phyloP scores from a whole-genome alignment of 1,140 invertebrate species.

The Lamellibrachia luymesi region DNA sequence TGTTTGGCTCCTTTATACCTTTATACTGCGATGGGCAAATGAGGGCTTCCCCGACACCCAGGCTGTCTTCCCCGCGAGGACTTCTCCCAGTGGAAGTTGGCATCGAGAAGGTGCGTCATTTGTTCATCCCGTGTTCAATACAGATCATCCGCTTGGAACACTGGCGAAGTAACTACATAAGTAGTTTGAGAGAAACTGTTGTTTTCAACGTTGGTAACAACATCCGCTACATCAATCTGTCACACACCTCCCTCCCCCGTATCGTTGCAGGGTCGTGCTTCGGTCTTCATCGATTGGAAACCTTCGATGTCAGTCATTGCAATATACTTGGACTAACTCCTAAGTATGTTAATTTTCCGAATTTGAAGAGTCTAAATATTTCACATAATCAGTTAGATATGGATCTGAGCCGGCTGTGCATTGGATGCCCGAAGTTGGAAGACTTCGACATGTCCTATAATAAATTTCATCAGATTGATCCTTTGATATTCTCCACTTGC shows the following conservation, averaged over 20 bases:
- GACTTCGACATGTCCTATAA: background rate
- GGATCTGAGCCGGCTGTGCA: background rate
- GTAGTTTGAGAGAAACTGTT: background rate
- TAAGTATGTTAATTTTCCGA: background rate
- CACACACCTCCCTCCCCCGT: background rate
- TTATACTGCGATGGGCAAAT: background rate
- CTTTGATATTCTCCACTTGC: background rate
- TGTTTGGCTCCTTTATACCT: background rate
- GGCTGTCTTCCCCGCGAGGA: background rate
- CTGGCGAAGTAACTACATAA: background rate
- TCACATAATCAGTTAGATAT: background rate
- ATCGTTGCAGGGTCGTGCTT: background rate
- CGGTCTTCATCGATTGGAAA: background rate
- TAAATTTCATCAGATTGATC: background rate
- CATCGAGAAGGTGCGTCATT: background rate
- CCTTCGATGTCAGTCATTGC: background rate
- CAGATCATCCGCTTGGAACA: background rate
- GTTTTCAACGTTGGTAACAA: background rate
- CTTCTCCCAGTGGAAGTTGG: background rate
- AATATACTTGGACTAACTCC: background rate
- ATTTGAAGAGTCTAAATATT: background rate
- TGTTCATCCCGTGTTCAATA: background rate
- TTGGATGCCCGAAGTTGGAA: background rate
- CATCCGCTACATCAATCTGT: background rate
- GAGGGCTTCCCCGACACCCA: background rate